Conservation (phyloP, 2,113 vertebrate species). For the Pyxicephalus adspersus region DNA sequence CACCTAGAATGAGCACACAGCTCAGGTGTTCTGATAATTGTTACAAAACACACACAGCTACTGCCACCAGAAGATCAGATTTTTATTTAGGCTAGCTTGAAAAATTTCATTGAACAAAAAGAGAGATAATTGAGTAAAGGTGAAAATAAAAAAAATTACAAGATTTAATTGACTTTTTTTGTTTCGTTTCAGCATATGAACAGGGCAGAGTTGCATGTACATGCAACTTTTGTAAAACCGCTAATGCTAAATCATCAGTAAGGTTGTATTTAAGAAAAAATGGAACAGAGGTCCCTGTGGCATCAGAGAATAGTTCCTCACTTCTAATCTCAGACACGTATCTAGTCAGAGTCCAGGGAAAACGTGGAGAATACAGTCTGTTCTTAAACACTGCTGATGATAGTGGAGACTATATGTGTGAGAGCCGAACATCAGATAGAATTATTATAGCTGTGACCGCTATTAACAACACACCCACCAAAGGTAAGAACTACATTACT, state of each 20-base stretch:
- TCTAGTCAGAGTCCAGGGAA: not conserved
- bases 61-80: too few relatives aligned
- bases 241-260: not conserved
- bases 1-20: too few relatives aligned
- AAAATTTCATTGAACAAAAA: too few relatives aligned
- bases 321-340: not conserved
- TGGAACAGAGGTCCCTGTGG: not conserved
- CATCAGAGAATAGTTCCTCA: not conserved
- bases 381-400: not conserved
- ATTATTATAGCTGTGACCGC: not conserved
- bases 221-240: not conserved
- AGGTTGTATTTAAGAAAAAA: not conserved
- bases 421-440: not conserved
- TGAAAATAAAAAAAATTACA: too few relatives aligned
- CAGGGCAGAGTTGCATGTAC: not conserved
- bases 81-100: too few relatives aligned
- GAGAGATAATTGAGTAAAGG: too few relatives aligned
- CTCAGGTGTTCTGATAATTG: too few relatives aligned
- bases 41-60: too few relatives aligned
- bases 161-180: too few relatives aligned
- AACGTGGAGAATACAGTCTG: not conserved
- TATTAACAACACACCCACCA: not conserved
- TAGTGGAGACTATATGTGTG: conserved; percentile 22
- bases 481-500: not conserved
- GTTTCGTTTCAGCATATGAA: too few relatives aligned